Evolutionary conservation across 2,888 invertebrate genomes (phyloP).

Genomic region (Pristionchus fissidentatus): DNA sequence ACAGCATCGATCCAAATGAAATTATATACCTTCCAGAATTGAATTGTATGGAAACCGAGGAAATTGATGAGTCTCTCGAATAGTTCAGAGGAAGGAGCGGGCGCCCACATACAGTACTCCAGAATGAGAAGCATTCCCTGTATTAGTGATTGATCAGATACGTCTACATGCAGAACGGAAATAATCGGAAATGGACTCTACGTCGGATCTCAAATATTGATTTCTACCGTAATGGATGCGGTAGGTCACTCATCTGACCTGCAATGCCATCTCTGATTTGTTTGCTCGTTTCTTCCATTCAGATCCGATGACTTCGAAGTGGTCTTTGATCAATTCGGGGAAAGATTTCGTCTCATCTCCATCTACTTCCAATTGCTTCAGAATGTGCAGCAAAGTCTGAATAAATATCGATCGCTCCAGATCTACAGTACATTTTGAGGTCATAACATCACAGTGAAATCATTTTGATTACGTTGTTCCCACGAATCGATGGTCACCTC

Average conservation of each 20-base stretch:
- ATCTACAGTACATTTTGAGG: too few relatives aligned
- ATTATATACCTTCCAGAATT: conserved; percentile 55
- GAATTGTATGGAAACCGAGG: conserved; percentile 68
- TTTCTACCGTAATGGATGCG: not conserved
- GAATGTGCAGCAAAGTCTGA: conserved; percentile 46
- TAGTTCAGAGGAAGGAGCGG: conserved; percentile 63
- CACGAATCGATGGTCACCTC: conserved; percentile 41
- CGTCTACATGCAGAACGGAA: too few relatives aligned
- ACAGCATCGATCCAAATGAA: too few relatives aligned
- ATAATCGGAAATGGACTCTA: too few relatives aligned
- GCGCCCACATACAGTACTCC: conserved; percentile 69
- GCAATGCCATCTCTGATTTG: conserved; percentile 45
- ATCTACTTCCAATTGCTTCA: conserved; percentile 31
- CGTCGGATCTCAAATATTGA: too few relatives aligned
- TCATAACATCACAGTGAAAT: too few relatives aligned
- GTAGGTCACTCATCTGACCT: conserved; percentile 46
- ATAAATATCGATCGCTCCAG: too few relatives aligned
- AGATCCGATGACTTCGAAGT: conserved; percentile 16
- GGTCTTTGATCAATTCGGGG: conserved; percentile 30
- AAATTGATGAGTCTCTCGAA: conserved; percentile 69
- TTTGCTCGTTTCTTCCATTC: conserved; percentile 48
- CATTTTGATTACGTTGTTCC: too few relatives aligned
- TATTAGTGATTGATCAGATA: too few relatives aligned
- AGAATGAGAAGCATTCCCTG: conserved; percentile 69
- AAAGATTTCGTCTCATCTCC: conserved; percentile 31